Evolutionary conservation across 2,113 vertebrate species (phyloP).

Genomic region (Cyanoderma ruficeps): DNA sequence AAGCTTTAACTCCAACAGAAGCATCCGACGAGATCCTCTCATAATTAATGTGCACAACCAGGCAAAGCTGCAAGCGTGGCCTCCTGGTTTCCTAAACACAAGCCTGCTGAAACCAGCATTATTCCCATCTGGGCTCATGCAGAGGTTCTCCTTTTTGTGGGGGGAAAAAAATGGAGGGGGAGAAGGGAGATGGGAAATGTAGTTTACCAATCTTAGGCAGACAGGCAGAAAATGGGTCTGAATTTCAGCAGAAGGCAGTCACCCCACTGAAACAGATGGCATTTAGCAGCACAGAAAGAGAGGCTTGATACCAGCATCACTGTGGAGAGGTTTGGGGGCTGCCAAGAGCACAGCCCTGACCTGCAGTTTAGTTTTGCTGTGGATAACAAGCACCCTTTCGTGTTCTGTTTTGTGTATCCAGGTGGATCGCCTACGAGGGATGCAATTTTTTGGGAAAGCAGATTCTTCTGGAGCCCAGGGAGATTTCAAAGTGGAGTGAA

Average conservation of each 20-base stretch:
- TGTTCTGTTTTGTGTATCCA: background rate
- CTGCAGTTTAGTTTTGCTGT: background rate
- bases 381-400: background rate
- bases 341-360: background rate
- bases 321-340: background rate
- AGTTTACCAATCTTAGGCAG: background rate
- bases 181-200: background rate
- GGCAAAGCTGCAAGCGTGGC: background rate
- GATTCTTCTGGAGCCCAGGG: constrained; percentile 75
- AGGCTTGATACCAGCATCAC: background rate
- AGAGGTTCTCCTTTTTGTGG: background rate
- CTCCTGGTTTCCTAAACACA: background rate
- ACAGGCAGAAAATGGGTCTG: background rate
- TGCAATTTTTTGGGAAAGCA: constrained; percentile 83
- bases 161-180: background rate
- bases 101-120: background rate
- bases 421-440: constrained; percentile 87
- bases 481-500: constrained; percentile 77
- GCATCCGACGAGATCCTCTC: background rate
- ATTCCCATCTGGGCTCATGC: background rate
- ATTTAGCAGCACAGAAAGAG: background rate
- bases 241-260: background rate
- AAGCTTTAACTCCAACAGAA: background rate
- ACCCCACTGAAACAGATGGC: background rate
- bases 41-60: background rate